Evolutionary conservation across 2,888 invertebrate genomes (phyloP).

Genomic region (Leptarthrus brevirostris): DNA sequence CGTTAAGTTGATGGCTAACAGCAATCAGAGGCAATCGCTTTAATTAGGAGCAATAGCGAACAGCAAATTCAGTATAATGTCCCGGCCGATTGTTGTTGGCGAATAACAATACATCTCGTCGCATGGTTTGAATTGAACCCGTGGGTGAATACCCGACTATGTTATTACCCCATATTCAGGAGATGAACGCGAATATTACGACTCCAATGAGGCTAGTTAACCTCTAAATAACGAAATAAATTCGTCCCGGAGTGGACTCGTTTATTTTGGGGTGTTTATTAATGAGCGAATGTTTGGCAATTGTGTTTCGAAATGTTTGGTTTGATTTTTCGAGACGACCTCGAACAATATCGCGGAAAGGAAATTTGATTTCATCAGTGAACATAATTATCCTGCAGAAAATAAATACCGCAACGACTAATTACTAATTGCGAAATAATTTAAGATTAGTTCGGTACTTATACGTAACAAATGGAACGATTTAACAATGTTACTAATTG

Average conservation of each 20-base stretch:
- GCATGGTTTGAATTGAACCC: not conserved
- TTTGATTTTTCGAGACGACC: too few species aligned
- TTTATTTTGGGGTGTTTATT: not conserved
- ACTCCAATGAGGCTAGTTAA: slow-evolving; percentile 2
- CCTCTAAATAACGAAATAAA: slow-evolving; percentile 7
- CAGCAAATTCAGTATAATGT: slow-evolving; percentile 1
- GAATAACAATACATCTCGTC: not conserved
- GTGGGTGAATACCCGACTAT: not conserved
- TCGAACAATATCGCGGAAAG: too few species aligned
- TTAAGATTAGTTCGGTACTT: too few species aligned
- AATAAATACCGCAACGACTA: too few species aligned
- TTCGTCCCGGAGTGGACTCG: not conserved
- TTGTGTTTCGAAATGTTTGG: too few species aligned
- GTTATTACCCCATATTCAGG: not conserved
- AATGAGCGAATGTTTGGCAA: not conserved
- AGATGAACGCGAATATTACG: not conserved
- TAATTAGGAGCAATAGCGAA: slow-evolving; percentile 20
- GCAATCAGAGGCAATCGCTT: slow-evolving; percentile 17
- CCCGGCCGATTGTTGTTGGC: not conserved
- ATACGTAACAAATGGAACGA: too few species aligned
- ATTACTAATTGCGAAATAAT: too few species aligned
- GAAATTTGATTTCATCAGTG: too few species aligned
- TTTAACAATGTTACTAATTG: too few species aligned
- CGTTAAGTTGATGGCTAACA: slow-evolving; percentile 15
- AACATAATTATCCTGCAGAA: too few species aligned